These are phyloP conservation scores for Lasioglossum albipes DNA, from an alignment of 1,140 invertebrate species.

Conservation along the genomic window DNA sequence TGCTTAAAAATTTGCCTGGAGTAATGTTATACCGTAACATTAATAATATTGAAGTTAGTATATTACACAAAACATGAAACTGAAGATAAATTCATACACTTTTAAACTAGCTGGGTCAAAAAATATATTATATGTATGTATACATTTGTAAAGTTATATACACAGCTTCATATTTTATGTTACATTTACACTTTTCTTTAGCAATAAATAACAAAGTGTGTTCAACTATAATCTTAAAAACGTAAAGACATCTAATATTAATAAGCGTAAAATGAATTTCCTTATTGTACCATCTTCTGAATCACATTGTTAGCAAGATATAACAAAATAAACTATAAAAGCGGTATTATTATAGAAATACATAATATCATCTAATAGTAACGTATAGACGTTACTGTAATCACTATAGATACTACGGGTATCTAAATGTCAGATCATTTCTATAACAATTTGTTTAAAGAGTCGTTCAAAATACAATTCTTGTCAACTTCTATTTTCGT, in stretches of 20 bases:
- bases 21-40: background rate
- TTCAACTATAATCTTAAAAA: no score
- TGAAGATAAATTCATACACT: background rate
- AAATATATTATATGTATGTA: background rate
- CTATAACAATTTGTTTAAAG: no score
- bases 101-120: background rate
- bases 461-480: no score
- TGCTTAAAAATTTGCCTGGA: background rate
- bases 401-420: no score
- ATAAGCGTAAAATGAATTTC: conserved; percentile 50
- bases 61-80: conserved; percentile 14
- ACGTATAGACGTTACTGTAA: no score
- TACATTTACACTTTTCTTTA: background rate
- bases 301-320: background rate
- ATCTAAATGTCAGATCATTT: background rate
- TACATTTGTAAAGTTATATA: background rate
- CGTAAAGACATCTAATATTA: background rate
- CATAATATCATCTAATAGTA: no score
- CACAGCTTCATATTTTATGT: background rate
- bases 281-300: background rate
- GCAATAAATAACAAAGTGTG: background rate
- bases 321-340: conserved; percentile 14
- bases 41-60: conserved; percentile 41
- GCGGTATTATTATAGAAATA: background rate
- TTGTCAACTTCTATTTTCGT: no score